phyloP scores from a whole-genome alignment of 2,888 invertebrate species.

The Microctonus hyperodae region DNA sequence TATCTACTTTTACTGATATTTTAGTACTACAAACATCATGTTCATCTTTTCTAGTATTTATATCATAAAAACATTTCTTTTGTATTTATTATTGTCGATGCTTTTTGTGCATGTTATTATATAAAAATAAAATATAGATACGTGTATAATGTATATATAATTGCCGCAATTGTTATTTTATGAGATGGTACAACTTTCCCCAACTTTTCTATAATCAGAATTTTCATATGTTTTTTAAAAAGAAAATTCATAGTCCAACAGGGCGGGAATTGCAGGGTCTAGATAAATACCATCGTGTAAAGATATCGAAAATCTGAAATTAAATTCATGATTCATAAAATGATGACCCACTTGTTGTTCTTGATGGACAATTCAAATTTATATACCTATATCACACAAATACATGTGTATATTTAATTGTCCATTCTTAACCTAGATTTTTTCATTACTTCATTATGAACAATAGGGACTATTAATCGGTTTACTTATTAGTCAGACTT shows the following conservation, averaged over 20 bases:
- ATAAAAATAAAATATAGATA: no score
- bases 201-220: not conserved
- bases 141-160: not conserved
- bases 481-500: not conserved
- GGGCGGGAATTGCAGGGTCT: not conserved
- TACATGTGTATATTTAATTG: not conserved
- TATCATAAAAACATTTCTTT: not conserved
- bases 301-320: not conserved
- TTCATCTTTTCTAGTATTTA: not conserved
- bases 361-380: not conserved
- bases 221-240: not conserved
- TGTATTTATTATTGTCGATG: not conserved
- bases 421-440: not conserved
- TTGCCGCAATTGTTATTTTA: not conserved
- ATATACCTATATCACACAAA: no score
- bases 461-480: not conserved
- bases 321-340: not conserved
- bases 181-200: not conserved
- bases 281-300: not conserved
- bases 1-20: constrained; percentile 26
- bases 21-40: not conserved
- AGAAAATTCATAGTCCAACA: not conserved
- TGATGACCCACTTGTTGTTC: not conserved
- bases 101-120: not conserved
- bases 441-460: not conserved